Percentiles rank a stretch among this genome's conserved stretches.
phyloP scores from a whole-genome alignment of 2,113 vertebrate species.

The Nibea albiflora region DNA sequence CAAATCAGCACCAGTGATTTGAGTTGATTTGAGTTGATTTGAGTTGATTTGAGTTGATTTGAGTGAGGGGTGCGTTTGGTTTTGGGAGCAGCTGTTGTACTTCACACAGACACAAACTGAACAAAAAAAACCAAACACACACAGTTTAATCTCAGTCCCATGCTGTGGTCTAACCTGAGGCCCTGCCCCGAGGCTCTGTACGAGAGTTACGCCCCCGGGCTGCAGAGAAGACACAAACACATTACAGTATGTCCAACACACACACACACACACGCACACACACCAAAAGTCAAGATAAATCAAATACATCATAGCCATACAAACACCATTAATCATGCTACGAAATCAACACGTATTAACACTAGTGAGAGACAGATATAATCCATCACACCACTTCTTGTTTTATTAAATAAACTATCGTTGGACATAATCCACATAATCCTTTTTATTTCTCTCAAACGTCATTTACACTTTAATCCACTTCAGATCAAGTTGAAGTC shows the following conservation, averaged over 20 bases:
- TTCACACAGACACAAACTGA: constrained; percentile 43
- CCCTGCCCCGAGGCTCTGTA: constrained; percentile 71
- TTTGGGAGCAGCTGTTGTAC: constrained; percentile 19
- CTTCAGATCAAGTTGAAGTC: too few relatives aligned
- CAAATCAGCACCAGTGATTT: too few relatives aligned
- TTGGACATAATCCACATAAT: neutral
- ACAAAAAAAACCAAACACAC: constrained; percentile 7
- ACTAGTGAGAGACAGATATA: neutral
- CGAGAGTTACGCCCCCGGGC: constrained; percentile 72
- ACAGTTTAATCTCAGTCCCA: constrained; percentile 49
- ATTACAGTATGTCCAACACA: neutral
- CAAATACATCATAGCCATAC: neutral
- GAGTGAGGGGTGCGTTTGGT: neutral
- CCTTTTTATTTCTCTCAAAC: neutral
- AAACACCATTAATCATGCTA: neutral
- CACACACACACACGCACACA: constrained; percentile 13
- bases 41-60: too few relatives aligned
- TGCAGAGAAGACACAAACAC: constrained; percentile 72
- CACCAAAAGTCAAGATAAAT: neutral
- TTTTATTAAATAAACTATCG: neutral
- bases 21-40: too few relatives aligned
- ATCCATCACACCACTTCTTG: neutral
- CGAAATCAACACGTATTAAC: neutral
- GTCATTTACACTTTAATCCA: neutral
- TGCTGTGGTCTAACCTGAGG: constrained; percentile 81